phyloP scores from a whole-genome alignment of 2,888 invertebrate genomes.

The Microchrysa polita region DNA sequence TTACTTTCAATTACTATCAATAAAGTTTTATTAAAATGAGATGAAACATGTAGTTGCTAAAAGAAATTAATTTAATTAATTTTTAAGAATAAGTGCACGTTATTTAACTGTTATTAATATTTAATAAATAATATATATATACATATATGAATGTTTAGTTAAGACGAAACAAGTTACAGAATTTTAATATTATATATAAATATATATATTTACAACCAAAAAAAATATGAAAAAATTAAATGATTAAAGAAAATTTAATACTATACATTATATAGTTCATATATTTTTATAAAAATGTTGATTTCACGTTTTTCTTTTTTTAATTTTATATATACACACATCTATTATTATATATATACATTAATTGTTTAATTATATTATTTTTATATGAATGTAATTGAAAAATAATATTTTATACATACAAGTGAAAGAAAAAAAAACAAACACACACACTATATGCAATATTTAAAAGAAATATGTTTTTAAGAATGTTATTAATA shows the following conservation, averaged over 20 bases:
- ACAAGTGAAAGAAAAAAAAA: constrained; percentile 15
- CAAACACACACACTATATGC: constrained; percentile 45
- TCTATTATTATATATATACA: too few relatives aligned
- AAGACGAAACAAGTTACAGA: constrained; percentile 42
- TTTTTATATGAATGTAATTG: constrained; percentile 39
- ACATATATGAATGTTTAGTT: constrained; percentile 45
- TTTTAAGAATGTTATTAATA: constrained; percentile 46
- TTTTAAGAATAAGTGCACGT: constrained; percentile 43
- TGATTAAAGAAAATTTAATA: constrained; percentile 33
- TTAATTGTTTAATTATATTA: constrained; percentile 43
- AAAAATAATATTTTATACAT: constrained; percentile 37
- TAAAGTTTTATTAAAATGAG: too few relatives aligned
- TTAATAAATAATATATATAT: constrained; percentile 40
- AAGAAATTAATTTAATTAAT: constrained; percentile 30
- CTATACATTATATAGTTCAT: constrained; percentile 35
- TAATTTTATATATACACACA: constrained; percentile 38
- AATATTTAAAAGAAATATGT: constrained; percentile 46
- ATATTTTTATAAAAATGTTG: constrained; percentile 47
- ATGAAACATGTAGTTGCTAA: neutral
- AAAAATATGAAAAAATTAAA: constrained; percentile 43
- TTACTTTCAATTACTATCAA: neutral
- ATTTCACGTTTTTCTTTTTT: constrained; percentile 49
- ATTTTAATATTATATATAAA: constrained; percentile 28
- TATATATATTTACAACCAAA: constrained; percentile 48
- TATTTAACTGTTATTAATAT: constrained; percentile 50